Evolutionary conservation across 2,113 vertebrate species (phyloP).

Genomic region (Platanista minor): DNA sequence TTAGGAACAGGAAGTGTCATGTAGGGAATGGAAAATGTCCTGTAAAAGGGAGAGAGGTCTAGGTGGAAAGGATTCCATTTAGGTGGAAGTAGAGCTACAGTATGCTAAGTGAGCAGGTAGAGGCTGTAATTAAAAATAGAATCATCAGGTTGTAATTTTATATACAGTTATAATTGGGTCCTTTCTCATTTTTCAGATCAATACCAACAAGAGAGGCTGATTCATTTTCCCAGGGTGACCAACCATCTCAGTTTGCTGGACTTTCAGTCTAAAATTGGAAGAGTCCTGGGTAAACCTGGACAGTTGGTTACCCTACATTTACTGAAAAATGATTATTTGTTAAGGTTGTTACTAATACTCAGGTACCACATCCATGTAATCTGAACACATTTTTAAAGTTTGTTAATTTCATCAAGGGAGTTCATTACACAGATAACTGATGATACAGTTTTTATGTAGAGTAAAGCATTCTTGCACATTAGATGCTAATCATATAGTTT

Average conservation of each 20-base stretch:
- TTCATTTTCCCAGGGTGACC: background rate
- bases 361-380: background rate
- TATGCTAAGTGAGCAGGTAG: background rate
- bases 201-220: background rate
- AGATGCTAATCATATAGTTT: background rate
- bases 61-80: background rate
- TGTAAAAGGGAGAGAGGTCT: background rate
- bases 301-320: background rate
- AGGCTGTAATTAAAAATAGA: background rate
- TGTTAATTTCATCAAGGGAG: background rate
- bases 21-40: background rate
- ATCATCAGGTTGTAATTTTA: background rate
- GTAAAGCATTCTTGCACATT: background rate
- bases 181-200: background rate
- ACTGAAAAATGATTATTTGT: background rate
- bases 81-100: background rate
- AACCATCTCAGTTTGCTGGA: background rate
- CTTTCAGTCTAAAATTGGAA: background rate
- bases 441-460: background rate
- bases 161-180: background rate
- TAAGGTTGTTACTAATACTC: background rate
- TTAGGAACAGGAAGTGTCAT: background rate
- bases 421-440: background rate
- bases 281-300: background rate
- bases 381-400: background rate